Evolutionary conservation across 1,140 invertebrate genomes (phyloP).

Genomic region (Parasteatoda tepidariorum): DNA sequence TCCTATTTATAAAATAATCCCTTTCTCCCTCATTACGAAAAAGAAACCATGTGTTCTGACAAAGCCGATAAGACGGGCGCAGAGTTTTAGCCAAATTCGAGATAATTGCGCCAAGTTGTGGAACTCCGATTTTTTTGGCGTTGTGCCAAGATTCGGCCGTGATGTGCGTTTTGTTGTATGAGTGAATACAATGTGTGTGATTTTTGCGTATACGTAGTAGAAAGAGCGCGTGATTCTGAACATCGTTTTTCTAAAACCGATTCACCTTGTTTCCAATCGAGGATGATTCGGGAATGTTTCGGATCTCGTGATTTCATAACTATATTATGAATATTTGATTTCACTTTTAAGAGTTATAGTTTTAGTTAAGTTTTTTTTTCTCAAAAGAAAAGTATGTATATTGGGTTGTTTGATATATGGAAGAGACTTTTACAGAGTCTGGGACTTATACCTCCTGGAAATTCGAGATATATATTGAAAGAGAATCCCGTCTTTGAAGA

Average conservation of each 20-base stretch:
- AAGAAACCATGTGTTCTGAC: conserved; percentile 11
- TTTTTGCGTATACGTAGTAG: conserved; percentile 35
- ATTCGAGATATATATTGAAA: conserved; percentile 41
- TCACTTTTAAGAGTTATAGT: background rate
- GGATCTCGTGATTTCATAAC: conserved; percentile 25
- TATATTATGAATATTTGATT: background rate
- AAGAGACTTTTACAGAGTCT: conserved; percentile 45
- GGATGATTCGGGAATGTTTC: conserved; percentile 36
- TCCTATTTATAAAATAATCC: background rate
- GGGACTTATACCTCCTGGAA: conserved; percentile 34
- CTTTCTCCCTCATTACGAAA: background rate
- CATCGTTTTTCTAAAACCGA: background rate
- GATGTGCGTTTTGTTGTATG: background rate
- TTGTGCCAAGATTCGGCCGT: conserved; percentile 20
- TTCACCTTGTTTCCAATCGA: conserved; percentile 1
- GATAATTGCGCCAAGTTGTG: background rate
- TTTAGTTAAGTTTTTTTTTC: background rate
- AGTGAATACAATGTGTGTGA: conserved; percentile 34
- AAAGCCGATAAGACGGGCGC: background rate
- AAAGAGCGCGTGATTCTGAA: conserved; percentile 53
- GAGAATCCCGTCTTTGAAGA: background rate
- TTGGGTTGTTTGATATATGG: conserved; percentile 46
- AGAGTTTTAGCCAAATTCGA: background rate
- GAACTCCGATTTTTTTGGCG: conserved; percentile 4
- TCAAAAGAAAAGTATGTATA: conserved; percentile 17